Base-by-base conservation (phyloP, 2,888 invertebrate species). In the Margaritifera margaritifera region DNA sequence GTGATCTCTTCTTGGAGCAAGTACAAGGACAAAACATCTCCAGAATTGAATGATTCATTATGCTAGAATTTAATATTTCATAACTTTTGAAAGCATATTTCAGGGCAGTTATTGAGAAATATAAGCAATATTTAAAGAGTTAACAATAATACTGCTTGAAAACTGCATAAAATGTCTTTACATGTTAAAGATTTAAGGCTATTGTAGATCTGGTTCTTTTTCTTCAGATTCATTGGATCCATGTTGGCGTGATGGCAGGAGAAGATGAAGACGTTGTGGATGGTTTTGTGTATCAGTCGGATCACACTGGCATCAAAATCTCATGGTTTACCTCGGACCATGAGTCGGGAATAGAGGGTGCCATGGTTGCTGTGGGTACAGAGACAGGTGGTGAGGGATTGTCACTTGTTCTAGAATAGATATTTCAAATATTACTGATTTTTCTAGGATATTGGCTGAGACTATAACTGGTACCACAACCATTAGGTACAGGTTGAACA, bases 341-440 rank as follows among this genome's bases (percentile, higher is more conserved):
- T 11, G 78, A 82, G 66, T 78, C 78, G 55, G 77, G 77, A 1
- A 70, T 82, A 18, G 24, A 62, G 11, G 63, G 61, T 15, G 77
- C 79, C 62, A 62, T 71, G 61, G 75, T 78, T 20, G 69, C 80
- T 50, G 75, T 83, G 19, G 83, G 83, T 62, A 81, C 78, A 22
- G 54, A 67, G 25, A 52, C 63, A 69, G 79, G 83, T 81, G 62
- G 65, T 58, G 52, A 59, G 25, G n/a, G 24, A 59, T 59, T 24
- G 6, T 59, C 19, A 22, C 11, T 24, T 20, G 2, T 55, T n/a
- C 8, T 15, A 55, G 24, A n/a, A 19, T 20, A 24, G 55, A 55
- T 22, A 55, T 18, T 11, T 11, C 2, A 55, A 55, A 24, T 3
- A 22, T n/a, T 22, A 55, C 19, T 24, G 19, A 22, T 22, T n/a